These are phyloP conservation scores for Platyrinchus mystaceus DNA, from an alignment of 2,797 vertebrate species.

Conservation along the genomic window DNA sequence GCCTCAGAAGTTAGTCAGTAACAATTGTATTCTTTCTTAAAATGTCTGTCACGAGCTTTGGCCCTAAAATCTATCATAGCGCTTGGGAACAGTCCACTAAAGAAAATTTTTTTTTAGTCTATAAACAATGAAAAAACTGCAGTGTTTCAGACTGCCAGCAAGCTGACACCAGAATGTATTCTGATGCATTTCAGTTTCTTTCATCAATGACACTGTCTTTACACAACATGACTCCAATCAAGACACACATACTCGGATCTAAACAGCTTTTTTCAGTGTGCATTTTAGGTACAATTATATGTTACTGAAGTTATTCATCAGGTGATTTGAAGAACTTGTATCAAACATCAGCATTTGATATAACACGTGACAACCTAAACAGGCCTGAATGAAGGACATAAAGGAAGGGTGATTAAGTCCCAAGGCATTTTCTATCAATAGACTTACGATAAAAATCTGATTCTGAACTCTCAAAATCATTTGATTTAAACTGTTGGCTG, in stretches of 20 bases:
- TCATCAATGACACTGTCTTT: not conserved
- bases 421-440: slow-evolving; percentile 35
- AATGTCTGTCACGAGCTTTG: not conserved
- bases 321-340: slow-evolving; percentile 9
- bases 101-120: not conserved
- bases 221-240: not conserved
- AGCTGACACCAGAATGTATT: not conserved
- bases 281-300: slow-evolving; percentile 29
- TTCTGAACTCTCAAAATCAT: slow-evolving; percentile 35
- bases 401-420: slow-evolving; percentile 22
- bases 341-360: slow-evolving; percentile 3
- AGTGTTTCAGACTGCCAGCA: not conserved
- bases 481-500: slow-evolving; percentile 31
- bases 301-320: not conserved
- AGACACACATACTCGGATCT: not conserved
- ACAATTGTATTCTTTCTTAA: not conserved
- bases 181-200: not conserved
- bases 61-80: not conserved
- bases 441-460: slow-evolving; percentile 44
- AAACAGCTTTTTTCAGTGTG: slow-evolving; percentile 16
- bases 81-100: not conserved
- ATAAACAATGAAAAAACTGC: not conserved
- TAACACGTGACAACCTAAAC: not conserved
- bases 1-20: not conserved
- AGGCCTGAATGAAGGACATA: not conserved